These are phyloP conservation scores for Heliconius hermathena DNA, from an alignment of 1,140 invertebrate genomes.

Conservation along the genomic window DNA sequence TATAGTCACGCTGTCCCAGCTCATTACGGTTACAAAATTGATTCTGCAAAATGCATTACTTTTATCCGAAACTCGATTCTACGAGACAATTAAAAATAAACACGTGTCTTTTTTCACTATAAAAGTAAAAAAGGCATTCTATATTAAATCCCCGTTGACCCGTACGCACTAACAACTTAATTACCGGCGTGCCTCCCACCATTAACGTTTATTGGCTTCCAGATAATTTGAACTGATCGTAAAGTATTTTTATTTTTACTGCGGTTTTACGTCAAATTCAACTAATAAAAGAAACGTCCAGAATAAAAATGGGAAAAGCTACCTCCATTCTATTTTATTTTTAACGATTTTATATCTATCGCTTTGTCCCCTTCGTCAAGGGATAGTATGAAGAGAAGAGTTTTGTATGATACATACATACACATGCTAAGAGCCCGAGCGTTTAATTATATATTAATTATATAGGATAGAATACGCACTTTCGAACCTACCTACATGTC, in stretches of 20 bases:
- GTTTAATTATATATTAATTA: no score
- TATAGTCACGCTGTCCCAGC: no score
- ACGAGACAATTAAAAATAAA: no score
- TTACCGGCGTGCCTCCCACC: slow-evolving; percentile 16
- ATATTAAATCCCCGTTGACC: not conserved
- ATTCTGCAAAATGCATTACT: no score
- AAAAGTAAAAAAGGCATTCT: not conserved
- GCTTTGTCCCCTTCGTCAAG: no score
- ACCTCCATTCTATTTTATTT: not conserved
- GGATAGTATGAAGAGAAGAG: no score
- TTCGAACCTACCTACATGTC: no score
- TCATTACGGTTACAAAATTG: no score
- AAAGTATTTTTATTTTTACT: slow-evolving; percentile 31
- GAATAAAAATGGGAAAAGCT: not conserved
- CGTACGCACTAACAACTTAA: slow-evolving; percentile 21
- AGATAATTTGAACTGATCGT: slow-evolving; percentile 31
- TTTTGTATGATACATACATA: no score
- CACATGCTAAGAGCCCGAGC: no score
- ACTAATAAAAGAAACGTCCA: slow-evolving; percentile 8
- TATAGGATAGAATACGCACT: no score
- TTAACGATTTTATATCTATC: not conserved
- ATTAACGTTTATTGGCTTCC: slow-evolving; percentile 28
- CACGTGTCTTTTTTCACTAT: not conserved
- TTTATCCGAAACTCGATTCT: no score
- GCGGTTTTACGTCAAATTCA: slow-evolving; percentile 13